A percentile compares a stretch with the other conserved stretches of the same genome.
Conservation (phyloP, 2,888 invertebrate species). For the Gnatocerus cornutus region DNA sequence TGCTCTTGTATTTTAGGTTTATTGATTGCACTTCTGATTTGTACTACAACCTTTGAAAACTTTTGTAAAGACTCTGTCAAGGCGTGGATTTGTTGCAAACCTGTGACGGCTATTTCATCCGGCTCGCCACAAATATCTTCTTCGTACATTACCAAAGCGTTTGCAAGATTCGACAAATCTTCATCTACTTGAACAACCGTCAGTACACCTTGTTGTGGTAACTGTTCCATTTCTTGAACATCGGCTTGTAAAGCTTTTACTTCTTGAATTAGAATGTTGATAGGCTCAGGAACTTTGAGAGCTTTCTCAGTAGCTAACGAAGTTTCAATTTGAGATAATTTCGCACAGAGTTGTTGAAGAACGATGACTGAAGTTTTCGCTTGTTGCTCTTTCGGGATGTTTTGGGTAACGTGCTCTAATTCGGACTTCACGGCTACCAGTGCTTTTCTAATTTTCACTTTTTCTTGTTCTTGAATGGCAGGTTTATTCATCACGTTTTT, state of each 20-base stretch:
- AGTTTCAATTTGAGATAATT: conserved; percentile 30
- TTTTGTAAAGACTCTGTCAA: conserved; percentile 45
- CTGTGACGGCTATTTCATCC: conserved; percentile 6
- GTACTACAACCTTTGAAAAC: conserved; percentile 44
- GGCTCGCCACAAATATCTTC: conserved; percentile 38
- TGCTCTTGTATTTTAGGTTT: conserved; percentile 40
- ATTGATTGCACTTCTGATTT: conserved; percentile 20
- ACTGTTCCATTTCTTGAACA: neutral
- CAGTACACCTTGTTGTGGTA: conserved; percentile 52
- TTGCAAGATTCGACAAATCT: conserved; percentile 40
- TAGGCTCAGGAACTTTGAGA: neutral
- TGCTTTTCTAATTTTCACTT: conserved; percentile 49
- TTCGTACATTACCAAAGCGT: conserved; percentile 1
- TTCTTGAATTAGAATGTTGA: conserved; percentile 15
- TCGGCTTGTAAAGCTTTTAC: conserved; percentile 22
- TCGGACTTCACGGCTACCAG: conserved; percentile 46
- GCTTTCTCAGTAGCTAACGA: neutral
- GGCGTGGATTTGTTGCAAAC: conserved; percentile 36
- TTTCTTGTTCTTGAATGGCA: conserved; percentile 42
- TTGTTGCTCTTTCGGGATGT: conserved; percentile 15
- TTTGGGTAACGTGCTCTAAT: conserved; percentile 29
- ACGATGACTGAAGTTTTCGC: conserved; percentile 2
- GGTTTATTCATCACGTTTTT: conserved; percentile 46
- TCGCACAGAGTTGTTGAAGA: conserved; percentile 44
- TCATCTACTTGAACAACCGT: conserved; percentile 51